phyloP scores from a whole-genome alignment of 2,797 vertebrate species.

The Salarias fasciatus region DNA sequence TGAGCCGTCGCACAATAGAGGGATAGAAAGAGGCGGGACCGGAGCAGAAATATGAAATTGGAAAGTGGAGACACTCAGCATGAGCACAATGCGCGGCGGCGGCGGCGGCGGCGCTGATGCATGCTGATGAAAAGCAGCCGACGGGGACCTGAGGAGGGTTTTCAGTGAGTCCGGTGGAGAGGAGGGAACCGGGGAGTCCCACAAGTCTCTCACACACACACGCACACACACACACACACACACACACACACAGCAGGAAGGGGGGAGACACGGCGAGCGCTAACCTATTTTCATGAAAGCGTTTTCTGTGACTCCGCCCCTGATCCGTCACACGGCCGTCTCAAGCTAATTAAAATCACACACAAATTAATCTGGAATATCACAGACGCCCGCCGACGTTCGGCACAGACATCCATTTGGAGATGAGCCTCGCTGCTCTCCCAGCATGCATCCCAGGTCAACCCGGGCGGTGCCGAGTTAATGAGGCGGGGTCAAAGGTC shows the following conservation, averaged over 20 bases:
- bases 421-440: constrained; percentile 11
- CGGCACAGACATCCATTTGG: constrained; percentile 30
- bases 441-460: constrained; percentile 40
- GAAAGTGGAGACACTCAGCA: constrained; percentile 49
- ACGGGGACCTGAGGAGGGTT: constrained; percentile 57
- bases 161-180: constrained; percentile 20
- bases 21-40: constrained; percentile 33
- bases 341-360: constrained; percentile 70
- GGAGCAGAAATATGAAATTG: constrained; percentile 36
- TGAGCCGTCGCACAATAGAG: constrained; percentile 28
- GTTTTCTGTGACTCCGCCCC: constrained; percentile 38
- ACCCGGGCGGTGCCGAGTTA: constrained; percentile 62
- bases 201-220: constrained; percentile 47
- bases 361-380: constrained; percentile 42
- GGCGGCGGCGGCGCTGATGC: constrained; percentile 8
- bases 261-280: constrained; percentile 47
- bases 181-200: constrained; percentile 46
- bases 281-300: constrained; percentile 69
- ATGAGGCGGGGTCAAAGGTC: constrained; percentile 70
- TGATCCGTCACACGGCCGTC: constrained; percentile 44
- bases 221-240: constrained; percentile 1
- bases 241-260: constrained; percentile 15
- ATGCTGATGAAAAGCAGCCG: constrained; percentile 72
- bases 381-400: constrained; percentile 26
- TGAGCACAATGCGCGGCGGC: constrained; percentile 16